These are phyloP conservation scores for Phaethornis superciliosus DNA, from an alignment of 2,113 vertebrate species.

Conservation along the genomic window DNA sequence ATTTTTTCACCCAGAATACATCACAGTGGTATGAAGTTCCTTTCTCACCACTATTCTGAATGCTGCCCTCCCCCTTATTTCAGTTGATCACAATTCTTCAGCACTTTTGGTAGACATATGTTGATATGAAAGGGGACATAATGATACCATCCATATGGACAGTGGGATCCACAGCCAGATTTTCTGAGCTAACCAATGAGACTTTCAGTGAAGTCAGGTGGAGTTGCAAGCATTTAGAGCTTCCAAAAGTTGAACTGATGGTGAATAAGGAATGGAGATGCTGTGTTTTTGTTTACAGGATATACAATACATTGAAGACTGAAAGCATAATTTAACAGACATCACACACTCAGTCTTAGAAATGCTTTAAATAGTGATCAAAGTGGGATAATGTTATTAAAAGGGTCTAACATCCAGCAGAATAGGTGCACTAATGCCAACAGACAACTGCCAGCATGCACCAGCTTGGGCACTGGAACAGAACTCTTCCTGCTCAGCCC, in stretches of 20 bases:
- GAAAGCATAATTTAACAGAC: neutral
- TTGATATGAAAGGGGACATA: conserved; percentile 25
- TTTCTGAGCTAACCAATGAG: conserved; percentile 40
- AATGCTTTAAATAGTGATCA: neutral
- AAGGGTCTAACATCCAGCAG: neutral
- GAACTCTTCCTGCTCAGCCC: conserved; percentile 14
- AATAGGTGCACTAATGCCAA: neutral
- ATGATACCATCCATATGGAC: conserved; percentile 25
- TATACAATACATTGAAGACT: neutral
- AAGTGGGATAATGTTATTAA: neutral
- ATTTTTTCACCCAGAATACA: neutral
- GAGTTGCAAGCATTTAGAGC: conserved; percentile 3
- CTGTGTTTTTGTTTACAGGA: neutral
- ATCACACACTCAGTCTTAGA: neutral
- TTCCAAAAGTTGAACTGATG: neutral
- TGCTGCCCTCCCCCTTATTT: neutral
- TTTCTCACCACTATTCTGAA: neutral
- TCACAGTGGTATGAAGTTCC: neutral
- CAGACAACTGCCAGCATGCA: neutral
- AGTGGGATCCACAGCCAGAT: neutral
- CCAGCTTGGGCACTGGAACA: neutral
- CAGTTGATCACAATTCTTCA: conserved; percentile 13
- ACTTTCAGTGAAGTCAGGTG: neutral
- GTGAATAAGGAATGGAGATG: neutral
- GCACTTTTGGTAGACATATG: conserved; percentile 38